phyloP scores from a whole-genome alignment of 2,113 vertebrate species.

The Patagioenas fasciata region DNA sequence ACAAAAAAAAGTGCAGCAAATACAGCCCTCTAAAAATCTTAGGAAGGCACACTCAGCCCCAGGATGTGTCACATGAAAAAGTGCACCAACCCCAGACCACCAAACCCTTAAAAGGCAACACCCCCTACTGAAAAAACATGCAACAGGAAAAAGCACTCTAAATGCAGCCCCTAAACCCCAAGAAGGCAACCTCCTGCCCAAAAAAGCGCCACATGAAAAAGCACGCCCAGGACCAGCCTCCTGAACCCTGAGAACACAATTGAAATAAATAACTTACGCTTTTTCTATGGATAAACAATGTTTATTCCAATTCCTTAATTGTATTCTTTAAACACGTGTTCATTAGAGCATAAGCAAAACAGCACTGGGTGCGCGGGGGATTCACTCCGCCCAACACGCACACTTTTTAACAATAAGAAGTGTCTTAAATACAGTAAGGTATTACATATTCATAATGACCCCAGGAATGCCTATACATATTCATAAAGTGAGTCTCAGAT shows the following conservation, averaged over 20 bases:
- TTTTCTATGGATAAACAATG: too few species aligned
- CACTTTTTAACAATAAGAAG: too few species aligned
- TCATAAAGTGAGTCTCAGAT: too few species aligned
- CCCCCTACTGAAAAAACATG: neutral
- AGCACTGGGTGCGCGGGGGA: too few species aligned
- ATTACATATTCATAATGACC: too few species aligned
- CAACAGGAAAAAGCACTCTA: neutral
- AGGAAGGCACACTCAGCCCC: neutral
- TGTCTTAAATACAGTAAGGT: too few species aligned
- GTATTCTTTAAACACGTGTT: too few species aligned
- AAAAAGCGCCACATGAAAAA: neutral
- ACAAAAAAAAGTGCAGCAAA: neutral
- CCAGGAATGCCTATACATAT: too few species aligned
- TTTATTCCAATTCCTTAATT: too few species aligned
- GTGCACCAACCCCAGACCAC: neutral
- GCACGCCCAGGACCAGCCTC: neutral
- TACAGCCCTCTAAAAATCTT: neutral
- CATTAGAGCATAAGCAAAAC: too few species aligned
- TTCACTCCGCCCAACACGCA: too few species aligned
- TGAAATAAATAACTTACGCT: too few species aligned
- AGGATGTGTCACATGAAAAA: neutral
- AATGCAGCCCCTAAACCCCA: neutral
- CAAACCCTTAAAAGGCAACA: neutral
- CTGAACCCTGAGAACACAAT: neutral
- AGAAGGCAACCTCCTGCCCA: neutral